Evolutionary conservation across 2,113 vertebrate genomes (phyloP).

Genomic region (Cranoglanis bouderius): DNA sequence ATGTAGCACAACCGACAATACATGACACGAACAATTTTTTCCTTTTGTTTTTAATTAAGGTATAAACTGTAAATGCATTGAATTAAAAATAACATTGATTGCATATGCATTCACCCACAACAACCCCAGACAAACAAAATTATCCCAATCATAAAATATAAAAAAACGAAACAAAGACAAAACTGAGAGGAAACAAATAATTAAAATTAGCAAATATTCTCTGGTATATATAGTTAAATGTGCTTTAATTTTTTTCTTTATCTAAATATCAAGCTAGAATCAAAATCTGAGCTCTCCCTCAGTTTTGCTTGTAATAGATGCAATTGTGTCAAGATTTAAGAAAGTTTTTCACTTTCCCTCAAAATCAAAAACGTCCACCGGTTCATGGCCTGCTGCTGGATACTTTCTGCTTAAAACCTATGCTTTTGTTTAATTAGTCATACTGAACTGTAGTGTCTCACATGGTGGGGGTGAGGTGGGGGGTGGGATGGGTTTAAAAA

Average conservation of each 20-base stretch:
- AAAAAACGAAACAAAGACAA: conserved; percentile 59
- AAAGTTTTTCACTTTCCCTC: conserved; percentile 38
- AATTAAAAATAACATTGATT: conserved; percentile 74
- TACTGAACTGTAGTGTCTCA: conserved; percentile 22
- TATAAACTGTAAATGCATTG: conserved; percentile 66
- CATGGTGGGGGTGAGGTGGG: not conserved
- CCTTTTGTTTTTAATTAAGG: conserved; percentile 70
- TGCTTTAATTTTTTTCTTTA: conserved; percentile 70
- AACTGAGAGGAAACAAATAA: conserved; percentile 57
- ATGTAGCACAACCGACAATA: conserved; percentile 53
- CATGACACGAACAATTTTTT: conserved; percentile 55
- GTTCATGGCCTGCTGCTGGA: conserved; percentile 16
- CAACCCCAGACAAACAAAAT: conserved; percentile 68
- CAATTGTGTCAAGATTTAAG: conserved; percentile 38
- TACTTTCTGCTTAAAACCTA: not conserved
- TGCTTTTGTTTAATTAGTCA: not conserved
- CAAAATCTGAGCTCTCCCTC: conserved; percentile 58
- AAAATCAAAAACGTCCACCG: conserved; percentile 14
- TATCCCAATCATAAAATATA: conserved; percentile 72
- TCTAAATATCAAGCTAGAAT: conserved; percentile 62
- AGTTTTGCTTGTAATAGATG: conserved; percentile 56
- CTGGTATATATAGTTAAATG: conserved; percentile 76
- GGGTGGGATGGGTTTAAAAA: conserved; percentile 21
- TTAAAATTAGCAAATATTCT: conserved; percentile 78
- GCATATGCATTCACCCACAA: conserved; percentile 77